These are phyloP conservation scores for Steinernema scapterisci DNA, from an alignment of 2,888 invertebrate genomes.

Conservation along the genomic window DNA sequence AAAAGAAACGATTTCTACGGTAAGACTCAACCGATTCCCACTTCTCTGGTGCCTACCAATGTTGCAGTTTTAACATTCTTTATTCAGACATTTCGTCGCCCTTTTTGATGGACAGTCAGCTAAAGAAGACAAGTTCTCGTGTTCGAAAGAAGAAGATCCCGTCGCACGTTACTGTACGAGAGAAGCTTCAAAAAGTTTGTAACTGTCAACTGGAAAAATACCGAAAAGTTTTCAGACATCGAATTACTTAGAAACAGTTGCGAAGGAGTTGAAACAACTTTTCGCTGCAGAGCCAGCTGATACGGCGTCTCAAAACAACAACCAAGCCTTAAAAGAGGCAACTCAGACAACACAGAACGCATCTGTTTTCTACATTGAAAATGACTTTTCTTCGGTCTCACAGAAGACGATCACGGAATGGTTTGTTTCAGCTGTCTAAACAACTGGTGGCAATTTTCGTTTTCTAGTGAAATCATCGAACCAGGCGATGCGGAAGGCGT, in stretches of 20 bases:
- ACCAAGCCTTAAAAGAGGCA: background rate
- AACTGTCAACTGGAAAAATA: background rate
- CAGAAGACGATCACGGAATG: background rate
- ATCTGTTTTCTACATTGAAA: background rate
- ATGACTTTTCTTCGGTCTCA: background rate
- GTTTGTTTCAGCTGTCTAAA: no score
- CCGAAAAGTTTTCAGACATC: background rate
- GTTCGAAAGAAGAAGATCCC: background rate
- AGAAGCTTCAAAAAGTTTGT: background rate
- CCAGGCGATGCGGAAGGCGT: background rate
- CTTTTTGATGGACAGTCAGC: constrained; percentile 51
- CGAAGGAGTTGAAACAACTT: background rate
- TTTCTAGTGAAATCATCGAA: background rate
- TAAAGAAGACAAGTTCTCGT: constrained; percentile 26
- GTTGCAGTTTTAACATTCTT: no score
- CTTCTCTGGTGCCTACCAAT: background rate
- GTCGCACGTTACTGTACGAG: background rate
- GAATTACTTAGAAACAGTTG: background rate
- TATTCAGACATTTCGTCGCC: constrained; percentile 43
- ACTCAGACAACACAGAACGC: background rate
- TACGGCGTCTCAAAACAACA: background rate
- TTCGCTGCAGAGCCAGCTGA: background rate
- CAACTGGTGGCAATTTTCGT: no score
- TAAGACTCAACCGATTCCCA: background rate
- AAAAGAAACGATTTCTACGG: constrained; percentile 9